These are phyloP conservation scores for Drosophila peninsularis DNA, from an alignment of 2,888 invertebrate species.

Conservation along the genomic window DNA sequence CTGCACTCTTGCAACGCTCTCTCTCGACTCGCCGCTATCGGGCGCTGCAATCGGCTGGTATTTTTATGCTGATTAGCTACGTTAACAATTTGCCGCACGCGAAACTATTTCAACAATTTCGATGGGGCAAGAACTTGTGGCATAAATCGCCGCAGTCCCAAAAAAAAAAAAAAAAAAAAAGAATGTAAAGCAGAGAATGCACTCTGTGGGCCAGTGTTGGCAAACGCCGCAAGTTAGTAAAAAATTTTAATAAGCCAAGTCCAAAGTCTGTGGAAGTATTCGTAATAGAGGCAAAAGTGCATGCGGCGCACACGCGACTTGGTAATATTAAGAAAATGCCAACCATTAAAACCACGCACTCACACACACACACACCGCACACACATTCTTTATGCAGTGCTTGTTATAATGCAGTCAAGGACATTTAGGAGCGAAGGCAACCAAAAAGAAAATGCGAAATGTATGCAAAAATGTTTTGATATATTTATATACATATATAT, in stretches of 20 bases:
- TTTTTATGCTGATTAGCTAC: conserved; percentile 75
- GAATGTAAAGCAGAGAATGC: background rate
- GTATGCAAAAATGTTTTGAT: conserved; percentile 7
- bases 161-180: conserved; percentile 12
- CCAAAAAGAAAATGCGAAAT: conserved; percentile 34
- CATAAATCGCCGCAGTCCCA: conserved; percentile 55
- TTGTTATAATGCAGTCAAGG: conserved; percentile 69
- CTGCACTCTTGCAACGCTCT: background rate
- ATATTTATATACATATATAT: background rate
- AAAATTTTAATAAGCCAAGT: conserved; percentile 65
- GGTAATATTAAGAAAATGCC: conserved; percentile 60
- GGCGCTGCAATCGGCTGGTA: conserved; percentile 43
- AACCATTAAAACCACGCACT: conserved; percentile 47
- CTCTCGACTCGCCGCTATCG: conserved; percentile 9
- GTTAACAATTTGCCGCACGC: conserved; percentile 75
- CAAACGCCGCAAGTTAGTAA: conserved; percentile 27
- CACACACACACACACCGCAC: conserved; percentile 11
- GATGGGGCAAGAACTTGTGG: conserved; percentile 46
- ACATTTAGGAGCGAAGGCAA: conserved; percentile 43
- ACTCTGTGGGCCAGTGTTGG: conserved; percentile 39
- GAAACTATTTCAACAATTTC: conserved; percentile 69
- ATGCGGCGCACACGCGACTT: conserved; percentile 64
- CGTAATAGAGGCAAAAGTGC: conserved; percentile 56
- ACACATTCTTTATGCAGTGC: conserved; percentile 14
- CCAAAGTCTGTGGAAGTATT: conserved; percentile 40